Base-by-base conservation (phyloP, 2,113 vertebrate genomes). In the Falcunculus frontatus region DNA sequence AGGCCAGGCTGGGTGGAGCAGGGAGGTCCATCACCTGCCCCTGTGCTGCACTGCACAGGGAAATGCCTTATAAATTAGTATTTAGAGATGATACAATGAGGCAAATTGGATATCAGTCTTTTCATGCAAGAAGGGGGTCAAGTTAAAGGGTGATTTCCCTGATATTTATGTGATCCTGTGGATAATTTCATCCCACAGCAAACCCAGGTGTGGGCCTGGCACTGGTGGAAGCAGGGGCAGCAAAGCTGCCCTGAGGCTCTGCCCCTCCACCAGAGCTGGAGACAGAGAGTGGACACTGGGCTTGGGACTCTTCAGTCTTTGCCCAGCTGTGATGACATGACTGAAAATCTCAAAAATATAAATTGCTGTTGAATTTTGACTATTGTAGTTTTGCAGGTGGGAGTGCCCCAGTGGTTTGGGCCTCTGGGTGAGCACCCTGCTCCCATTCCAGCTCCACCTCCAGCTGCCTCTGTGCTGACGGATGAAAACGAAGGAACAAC, bases 241-340 rank as follows among this genome's bases (percentile, higher is more conserved):
- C 21, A 60, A 74, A 47, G 39, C 16, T 41, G 39, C 55, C 60
- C 46, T 35, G 41, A n/a, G 55, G 27, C 42, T 83, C n/a, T 85
- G 50, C 29, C 35, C 50, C 33, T 46, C 8, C 17, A 5, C 18
- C n/a, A 22, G 39, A 80, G 47, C 55, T 16, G 67, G 56, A 46
- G 15, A 25, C 2, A 4, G n/a, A 57, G 11, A n/a, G n/a, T 6
- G 18, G 26, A 26, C 3, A 0, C 55, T 30, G 35, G 9, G 3
- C 13, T 85, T 90, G 50, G 50, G 39, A 27, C 30, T 16, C 60
- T 33, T n/a, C n/a, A 9, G 53, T 39, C 63, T 41, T 63, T 75
- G 55, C 50, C 65, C 11, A 16, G 18, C 70, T 79, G 27, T 47
- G 83, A 70, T 30, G 49, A 64, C 53, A 59, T 16, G 19, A 16